Conservation (phyloP, 2,888 invertebrate species). For the Chymomyza fuscimana region DNA sequence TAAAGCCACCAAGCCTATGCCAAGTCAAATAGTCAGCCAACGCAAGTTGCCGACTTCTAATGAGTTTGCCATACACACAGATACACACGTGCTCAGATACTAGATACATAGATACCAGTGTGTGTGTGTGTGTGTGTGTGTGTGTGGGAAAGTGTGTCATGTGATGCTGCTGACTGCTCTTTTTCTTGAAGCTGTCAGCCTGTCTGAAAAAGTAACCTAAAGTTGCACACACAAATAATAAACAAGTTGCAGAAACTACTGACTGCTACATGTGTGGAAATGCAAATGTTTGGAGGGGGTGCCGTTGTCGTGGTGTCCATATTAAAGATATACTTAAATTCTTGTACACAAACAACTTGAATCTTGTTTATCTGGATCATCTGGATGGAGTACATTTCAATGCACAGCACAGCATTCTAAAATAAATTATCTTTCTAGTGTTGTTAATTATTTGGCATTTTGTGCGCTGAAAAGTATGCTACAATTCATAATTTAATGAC, state of each 20-base stretch:
- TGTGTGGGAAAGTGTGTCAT: slow-evolving; percentile 8
- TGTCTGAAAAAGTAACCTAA: slow-evolving; percentile 25
- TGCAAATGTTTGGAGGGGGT: neutral
- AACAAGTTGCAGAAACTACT: neutral
- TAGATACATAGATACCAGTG: neutral
- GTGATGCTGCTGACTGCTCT: slow-evolving; percentile 28
- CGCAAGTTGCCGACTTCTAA: neutral
- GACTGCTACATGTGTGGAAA: neutral
- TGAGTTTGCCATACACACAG: neutral
- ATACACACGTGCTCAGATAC: neutral
- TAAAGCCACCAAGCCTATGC: slow-evolving; percentile 3
- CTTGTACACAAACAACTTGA: too few species aligned
- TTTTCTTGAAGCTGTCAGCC: slow-evolving; percentile 19
- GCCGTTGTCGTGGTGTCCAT: too few species aligned
- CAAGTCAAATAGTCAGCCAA: neutral
- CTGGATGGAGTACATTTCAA: neutral
- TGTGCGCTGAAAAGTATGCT: slow-evolving; percentile 64
- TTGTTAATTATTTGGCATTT: too few species aligned
- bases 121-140: neutral
- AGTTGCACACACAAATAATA: slow-evolving; percentile 21
- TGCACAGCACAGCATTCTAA: neutral
- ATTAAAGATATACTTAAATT: too few species aligned
- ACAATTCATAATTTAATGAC: slow-evolving; percentile 71
- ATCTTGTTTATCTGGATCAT: too few species aligned
- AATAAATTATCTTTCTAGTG: too few species aligned